Base-by-base conservation (phyloP, 92 coral and sea anemone genomes). In the Diadumene lineata region DNA sequence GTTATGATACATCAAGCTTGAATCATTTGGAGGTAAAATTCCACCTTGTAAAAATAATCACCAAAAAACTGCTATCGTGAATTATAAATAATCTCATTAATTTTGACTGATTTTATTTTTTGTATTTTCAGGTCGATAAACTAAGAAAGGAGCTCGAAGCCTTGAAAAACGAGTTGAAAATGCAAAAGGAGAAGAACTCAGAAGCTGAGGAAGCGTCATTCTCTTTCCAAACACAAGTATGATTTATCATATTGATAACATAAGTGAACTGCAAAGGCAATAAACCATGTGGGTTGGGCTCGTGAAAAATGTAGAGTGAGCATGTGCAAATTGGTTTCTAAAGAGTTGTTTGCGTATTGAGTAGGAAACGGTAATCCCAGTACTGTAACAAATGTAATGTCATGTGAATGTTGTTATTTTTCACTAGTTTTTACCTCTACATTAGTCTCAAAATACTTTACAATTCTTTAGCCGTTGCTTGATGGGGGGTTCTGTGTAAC, bases 191-290 rank as follows among this genome's bases (percentile, higher is more conserved):
- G 23, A 77, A 44, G 0, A 30, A 28, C 57, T 43, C 71, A 34
- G 48, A 76, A 43, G 56, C 84, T 50, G 76, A 86, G 53, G 86
- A 86, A 53, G 70, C 63, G 27, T 38, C 90, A 29, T 56, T 25
- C 7, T 26, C 71, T 21, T 73, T 81, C 30, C 86, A 86, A 44
- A 55, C 82, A 9, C 81, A 75, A 86, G 90, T 86, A 80, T 26
- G 8, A 30, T 25, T 51, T 4, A 30, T 66, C 18, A 34, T 15
- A 30, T 30, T 6, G 55, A 13, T 24, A 38, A 15, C 17, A 51
- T 44, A 15, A n/a, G 22, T 0, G 0, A 7, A 70, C 15, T 1
- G 48, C n/a, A n/a, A n/a, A n/a, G n/a, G n/a, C n/a, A n/a, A n/a
- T n/a, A n/a, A n/a, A n/a, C n/a, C n/a, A n/a, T n/a, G n/a, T n/a